phyloP scores from a whole-genome alignment of 1,140 invertebrate genomes.

The Drepana arcuata region DNA sequence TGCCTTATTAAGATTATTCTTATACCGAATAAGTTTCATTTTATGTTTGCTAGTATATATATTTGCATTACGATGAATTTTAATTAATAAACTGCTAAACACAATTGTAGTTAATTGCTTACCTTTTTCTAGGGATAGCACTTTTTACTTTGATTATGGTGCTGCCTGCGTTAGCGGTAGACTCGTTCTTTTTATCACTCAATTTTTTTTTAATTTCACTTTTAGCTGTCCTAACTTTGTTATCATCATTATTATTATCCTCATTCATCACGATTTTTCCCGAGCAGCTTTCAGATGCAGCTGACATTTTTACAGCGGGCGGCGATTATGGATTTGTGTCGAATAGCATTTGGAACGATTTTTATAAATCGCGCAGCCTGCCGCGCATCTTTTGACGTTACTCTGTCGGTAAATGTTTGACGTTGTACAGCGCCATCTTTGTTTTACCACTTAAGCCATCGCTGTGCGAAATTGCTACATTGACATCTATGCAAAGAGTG shows the following conservation, averaged over 20 bases:
- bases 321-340: conserved; percentile 64
- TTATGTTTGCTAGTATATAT: too few relatives aligned
- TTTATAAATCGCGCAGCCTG: conserved; percentile 65
- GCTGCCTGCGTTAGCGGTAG: conserved; percentile 21
- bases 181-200: conserved; percentile 38
- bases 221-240: conserved; percentile 20
- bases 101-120: too few relatives aligned
- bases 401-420: conserved; percentile 32
- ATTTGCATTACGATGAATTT: too few relatives aligned
- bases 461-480: too few relatives aligned
- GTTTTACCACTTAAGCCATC: background rate
- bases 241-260: conserved; percentile 20
- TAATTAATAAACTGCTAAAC: too few relatives aligned
- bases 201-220: conserved; percentile 32
- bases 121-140: conserved; percentile 57
- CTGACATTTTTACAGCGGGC: conserved; percentile 52
- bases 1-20: too few relatives aligned
- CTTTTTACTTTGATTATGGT: conserved; percentile 63
- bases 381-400: conserved; percentile 47
- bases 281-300: conserved; percentile 26
- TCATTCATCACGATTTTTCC: conserved; percentile 34
- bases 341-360: conserved; percentile 55
- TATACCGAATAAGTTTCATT: too few relatives aligned
- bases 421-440: conserved; percentile 31
- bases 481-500: background rate